phyloP scores from a whole-genome alignment of 2,113 vertebrate species.

The Phaetusa simplex region DNA sequence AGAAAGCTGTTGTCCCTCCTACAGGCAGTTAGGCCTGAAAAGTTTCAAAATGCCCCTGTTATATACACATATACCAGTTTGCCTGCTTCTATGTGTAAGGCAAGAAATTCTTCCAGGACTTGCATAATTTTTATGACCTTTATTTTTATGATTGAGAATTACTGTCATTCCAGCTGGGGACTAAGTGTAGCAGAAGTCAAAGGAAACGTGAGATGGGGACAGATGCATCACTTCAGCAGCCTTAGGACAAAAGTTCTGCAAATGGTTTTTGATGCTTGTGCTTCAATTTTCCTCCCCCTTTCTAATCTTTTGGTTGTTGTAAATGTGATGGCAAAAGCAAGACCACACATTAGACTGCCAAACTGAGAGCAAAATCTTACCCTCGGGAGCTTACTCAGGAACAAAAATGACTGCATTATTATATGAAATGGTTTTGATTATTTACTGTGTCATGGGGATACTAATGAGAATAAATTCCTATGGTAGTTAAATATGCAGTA shows the following conservation, averaged over 20 bases:
- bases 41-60: neutral
- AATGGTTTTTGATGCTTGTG: neutral
- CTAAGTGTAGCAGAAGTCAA: neutral
- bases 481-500: conserved; percentile 47
- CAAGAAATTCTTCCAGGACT: neutral
- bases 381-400: neutral
- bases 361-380: neutral
- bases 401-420: neutral
- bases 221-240: neutral
- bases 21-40: neutral
- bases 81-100: neutral
- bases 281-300: neutral
- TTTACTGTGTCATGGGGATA: conserved; percentile 24
- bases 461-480: conserved; percentile 53
- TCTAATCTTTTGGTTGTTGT: neutral
- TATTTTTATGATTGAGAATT: neutral
- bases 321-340: neutral
- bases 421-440: conserved; percentile 25
- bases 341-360: neutral
- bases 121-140: neutral
- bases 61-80: neutral
- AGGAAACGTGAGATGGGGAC: neutral
- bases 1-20: neutral
- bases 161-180: neutral
- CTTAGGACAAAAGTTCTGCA: neutral